Conservation (phyloP, 2,888 invertebrate species). For the Cerastis leucographa region DNA sequence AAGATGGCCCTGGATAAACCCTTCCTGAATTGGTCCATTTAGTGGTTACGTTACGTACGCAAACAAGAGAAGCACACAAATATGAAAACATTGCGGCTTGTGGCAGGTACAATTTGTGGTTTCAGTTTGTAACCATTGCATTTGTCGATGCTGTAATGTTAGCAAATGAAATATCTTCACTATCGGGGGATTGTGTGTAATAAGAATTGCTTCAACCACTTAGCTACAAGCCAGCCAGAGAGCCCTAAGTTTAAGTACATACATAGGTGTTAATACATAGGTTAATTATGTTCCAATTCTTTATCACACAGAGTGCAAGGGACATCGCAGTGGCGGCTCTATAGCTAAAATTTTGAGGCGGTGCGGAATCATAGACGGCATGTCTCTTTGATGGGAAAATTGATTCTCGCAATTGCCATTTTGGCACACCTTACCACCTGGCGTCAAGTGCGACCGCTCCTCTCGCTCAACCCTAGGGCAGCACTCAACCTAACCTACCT, state of each 20-base stretch:
- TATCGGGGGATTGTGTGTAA: slow-evolving; percentile 20
- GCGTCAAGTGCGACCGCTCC: neutral
- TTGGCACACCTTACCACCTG: neutral
- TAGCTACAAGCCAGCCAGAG: neutral
- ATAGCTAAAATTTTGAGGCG: neutral
- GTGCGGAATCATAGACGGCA: neutral
- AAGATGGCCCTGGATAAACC: slow-evolving; percentile 3
- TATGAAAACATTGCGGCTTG: slow-evolving; percentile 43
- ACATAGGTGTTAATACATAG: too few species aligned
- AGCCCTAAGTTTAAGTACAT: neutral
- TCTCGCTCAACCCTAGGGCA: neutral
- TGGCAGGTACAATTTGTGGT: slow-evolving; percentile 46
- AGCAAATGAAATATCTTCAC: slow-evolving; percentile 51
- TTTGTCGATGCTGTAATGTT: slow-evolving; percentile 38
- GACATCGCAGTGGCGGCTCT: neutral
- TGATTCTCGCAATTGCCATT: neutral
- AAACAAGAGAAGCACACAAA: slow-evolving; percentile 41
- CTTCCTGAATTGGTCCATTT: neutral
- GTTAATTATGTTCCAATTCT: neutral
- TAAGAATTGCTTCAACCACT: slow-evolving; percentile 14
- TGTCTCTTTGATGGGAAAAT: neutral
- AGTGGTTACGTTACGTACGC: slow-evolving; percentile 6
- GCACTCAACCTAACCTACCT: neutral
- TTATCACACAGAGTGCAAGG: neutral
- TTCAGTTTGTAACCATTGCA: slow-evolving; percentile 35